phyloP scores from a whole-genome alignment of 2,113 vertebrate species.

The Tauraco erythrolophus region DNA sequence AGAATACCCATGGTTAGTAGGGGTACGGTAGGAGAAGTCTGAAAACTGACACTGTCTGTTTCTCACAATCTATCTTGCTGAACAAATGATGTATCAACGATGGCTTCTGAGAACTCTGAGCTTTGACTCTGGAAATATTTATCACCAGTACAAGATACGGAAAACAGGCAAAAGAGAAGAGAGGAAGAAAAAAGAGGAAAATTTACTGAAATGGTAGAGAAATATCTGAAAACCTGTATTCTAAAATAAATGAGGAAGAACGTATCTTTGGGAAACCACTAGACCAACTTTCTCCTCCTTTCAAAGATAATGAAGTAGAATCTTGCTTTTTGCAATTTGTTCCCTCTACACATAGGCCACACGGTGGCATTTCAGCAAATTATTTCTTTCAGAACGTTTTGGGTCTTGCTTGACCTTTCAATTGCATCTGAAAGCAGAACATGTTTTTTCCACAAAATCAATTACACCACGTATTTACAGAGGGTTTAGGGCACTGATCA shows the following conservation, averaged over 20 bases:
- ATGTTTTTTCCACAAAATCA: background rate
- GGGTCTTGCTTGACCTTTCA: background rate
- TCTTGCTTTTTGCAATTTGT: background rate
- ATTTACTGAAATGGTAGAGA: background rate
- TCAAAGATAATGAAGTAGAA: background rate
- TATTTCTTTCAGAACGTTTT: background rate
- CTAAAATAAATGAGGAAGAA: background rate
- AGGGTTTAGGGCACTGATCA: background rate
- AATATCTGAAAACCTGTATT: background rate
- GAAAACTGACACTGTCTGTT: background rate
- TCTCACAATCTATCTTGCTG: background rate
- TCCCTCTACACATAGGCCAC: background rate
- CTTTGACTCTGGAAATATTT: background rate
- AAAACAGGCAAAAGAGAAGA: background rate
- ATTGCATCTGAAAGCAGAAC: background rate
- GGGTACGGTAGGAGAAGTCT: background rate
- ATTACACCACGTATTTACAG: background rate
- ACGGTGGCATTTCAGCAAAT: background rate
- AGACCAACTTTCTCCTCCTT: background rate
- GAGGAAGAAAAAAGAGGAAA: background rate
- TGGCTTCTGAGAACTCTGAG: background rate
- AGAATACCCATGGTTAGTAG: background rate
- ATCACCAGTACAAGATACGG: background rate
- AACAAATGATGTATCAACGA: background rate
- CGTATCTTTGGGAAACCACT: background rate